Evolutionary conservation across 2,113 vertebrate species (phyloP).

Genomic region (Cariama cristata): DNA sequence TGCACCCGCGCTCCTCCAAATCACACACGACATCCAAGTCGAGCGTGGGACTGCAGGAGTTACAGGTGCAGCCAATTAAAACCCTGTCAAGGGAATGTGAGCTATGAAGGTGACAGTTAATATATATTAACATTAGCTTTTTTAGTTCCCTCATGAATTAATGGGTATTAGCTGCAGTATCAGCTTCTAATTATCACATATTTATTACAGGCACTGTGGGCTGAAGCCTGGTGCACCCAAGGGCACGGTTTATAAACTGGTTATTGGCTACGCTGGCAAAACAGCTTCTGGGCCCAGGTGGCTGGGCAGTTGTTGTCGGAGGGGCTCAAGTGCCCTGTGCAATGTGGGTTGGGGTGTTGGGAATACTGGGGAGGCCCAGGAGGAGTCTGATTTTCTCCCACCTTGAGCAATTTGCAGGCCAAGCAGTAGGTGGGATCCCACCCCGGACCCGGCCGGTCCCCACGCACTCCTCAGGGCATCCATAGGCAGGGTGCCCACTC

Average conservation of each 20-base stretch:
- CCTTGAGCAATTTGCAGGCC: neutral
- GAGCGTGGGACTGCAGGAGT: neutral
- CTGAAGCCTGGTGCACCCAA: fast-evolving
- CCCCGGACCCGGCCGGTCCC: neutral
- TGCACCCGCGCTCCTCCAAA: neutral
- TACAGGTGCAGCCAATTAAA: slow-evolving; percentile 26
- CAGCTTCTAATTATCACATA: slow-evolving; percentile 22
- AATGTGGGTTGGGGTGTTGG: neutral
- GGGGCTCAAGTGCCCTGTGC: fast-evolving
- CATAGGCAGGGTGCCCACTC: neutral
- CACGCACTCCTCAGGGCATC: neutral
- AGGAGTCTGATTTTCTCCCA: neutral
- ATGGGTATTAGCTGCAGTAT: neutral
- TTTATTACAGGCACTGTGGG: neutral
- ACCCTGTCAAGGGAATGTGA: neutral
- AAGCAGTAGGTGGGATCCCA: neutral
- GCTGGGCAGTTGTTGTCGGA: neutral
- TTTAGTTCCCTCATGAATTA: slow-evolving; percentile 31
- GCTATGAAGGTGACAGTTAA: neutral
- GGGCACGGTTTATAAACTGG: neutral
- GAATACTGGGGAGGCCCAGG: neutral
- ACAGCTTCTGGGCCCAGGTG: neutral
- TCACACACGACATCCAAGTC: neutral
- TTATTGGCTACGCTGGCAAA: neutral
- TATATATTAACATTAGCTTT: neutral